Evolutionary conservation across 2,113 vertebrate species (phyloP).

Genomic region (Periophthalmus modestus): DNA sequence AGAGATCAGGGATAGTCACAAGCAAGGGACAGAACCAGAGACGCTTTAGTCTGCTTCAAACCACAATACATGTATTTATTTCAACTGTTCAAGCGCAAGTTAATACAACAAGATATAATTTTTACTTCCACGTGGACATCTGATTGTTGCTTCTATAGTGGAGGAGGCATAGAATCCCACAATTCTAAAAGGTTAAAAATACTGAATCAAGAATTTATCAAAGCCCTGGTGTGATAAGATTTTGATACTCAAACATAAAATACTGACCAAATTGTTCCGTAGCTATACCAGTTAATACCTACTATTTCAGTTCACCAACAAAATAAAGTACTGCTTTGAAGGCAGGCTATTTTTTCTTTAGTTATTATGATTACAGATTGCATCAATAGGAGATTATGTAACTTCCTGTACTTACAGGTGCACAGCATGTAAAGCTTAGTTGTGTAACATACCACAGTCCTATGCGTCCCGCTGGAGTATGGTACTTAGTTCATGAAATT

Average conservation of each 20-base stretch:
- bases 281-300: neutral
- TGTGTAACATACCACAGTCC: slow-evolving; percentile 19
- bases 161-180: neutral
- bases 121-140: slow-evolving; percentile 17
- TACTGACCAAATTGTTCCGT: neutral
- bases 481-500: slow-evolving; percentile 9
- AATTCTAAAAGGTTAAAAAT: neutral
- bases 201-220: neutral
- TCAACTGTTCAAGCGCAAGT: neutral
- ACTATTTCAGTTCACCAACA: neutral
- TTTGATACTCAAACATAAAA: neutral
- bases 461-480: neutral
- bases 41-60: slow-evolving; percentile 16
- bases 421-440: slow-evolving; percentile 18
- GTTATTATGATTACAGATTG: slow-evolving; percentile 28
- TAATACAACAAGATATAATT: slow-evolving; percentile 21
- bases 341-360: slow-evolving; percentile 19
- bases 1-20: slow-evolving; percentile 48
- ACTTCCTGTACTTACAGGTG: slow-evolving; percentile 35
- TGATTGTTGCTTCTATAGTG: neutral
- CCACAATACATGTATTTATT: neutral
- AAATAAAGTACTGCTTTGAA: slow-evolving; percentile 15
- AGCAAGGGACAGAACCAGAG: slow-evolving; percentile 6
- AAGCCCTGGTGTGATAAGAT: neutral
- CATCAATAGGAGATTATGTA: slow-evolving; percentile 28